These are phyloP conservation scores for Nephrotoma appendiculata DNA, from an alignment of 2,888 invertebrate species.

Conservation along the genomic window DNA sequence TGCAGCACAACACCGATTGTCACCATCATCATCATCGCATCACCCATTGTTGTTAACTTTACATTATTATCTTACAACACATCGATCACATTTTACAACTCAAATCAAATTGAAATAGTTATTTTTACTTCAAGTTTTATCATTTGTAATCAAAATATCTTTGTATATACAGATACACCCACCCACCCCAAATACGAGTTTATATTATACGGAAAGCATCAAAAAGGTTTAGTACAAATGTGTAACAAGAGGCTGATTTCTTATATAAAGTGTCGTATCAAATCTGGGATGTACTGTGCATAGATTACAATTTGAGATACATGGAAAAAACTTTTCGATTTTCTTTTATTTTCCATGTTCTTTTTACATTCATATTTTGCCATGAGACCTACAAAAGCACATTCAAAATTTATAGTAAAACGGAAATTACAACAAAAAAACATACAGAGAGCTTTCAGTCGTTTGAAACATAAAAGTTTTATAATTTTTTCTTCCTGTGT, in stretches of 20 bases:
- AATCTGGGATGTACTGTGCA: not conserved
- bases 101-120: not conserved
- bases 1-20: not conserved
- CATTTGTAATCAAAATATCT: not conserved
- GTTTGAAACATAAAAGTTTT: not conserved
- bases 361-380: not conserved
- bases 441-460: not conserved
- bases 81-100: not conserved
- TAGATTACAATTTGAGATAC: not conserved
- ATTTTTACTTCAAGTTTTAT: not conserved
- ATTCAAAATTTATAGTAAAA: not conserved
- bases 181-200: not conserved
- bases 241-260: not conserved
- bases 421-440: not conserved
- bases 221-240: not conserved
- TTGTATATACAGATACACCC: not conserved
- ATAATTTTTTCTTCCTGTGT: not conserved
- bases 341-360: not conserved
- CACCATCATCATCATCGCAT: not conserved
- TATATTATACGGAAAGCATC: not conserved
- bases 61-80: not conserved
- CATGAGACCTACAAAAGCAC: not conserved
- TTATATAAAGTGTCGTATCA: not conserved
- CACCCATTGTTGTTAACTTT: not conserved
- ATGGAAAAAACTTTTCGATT: not conserved